Evolutionary conservation across 2,113 vertebrate species (phyloP).

Genomic region (Sterna hirundo): DNA sequence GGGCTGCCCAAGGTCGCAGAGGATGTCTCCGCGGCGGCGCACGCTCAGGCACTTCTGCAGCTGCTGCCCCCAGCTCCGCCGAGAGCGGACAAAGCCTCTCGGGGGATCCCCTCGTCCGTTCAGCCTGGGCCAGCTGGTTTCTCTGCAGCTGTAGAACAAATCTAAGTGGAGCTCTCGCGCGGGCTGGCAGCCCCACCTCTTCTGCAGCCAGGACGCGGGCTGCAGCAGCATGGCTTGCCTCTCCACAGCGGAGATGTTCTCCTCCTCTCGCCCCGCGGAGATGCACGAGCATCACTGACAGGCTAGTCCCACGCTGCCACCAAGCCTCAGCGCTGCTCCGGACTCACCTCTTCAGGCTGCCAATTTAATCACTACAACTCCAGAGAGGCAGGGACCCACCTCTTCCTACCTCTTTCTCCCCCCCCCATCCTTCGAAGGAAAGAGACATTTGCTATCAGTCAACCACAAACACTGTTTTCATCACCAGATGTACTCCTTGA

Average conservation of each 20-base stretch:
- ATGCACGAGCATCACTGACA: neutral
- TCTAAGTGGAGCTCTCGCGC: neutral
- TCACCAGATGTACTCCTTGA: neutral
- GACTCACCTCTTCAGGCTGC: neutral
- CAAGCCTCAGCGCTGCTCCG: neutral
- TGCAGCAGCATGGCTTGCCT: neutral
- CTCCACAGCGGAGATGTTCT: neutral
- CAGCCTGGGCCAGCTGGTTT: neutral
- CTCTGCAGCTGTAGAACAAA: neutral
- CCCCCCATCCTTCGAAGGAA: neutral
- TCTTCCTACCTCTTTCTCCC: neutral
- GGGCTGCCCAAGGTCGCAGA: neutral
- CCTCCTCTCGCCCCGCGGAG: too few species aligned
- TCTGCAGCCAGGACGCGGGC: neutral
- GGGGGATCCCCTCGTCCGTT: rapidly evolving
- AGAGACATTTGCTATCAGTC: neutral
- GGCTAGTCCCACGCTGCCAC: neutral
- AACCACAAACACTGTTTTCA: neutral
- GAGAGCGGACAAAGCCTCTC: neutral
- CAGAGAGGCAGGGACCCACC: neutral
- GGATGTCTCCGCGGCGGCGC: neutral
- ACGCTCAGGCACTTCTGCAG: neutral
- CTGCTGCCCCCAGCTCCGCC: neutral
- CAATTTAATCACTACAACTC: neutral
- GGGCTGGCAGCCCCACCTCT: neutral